Evolutionary conservation across 2,113 vertebrate species (phyloP).

Genomic region (Rostratula benghalensis): DNA sequence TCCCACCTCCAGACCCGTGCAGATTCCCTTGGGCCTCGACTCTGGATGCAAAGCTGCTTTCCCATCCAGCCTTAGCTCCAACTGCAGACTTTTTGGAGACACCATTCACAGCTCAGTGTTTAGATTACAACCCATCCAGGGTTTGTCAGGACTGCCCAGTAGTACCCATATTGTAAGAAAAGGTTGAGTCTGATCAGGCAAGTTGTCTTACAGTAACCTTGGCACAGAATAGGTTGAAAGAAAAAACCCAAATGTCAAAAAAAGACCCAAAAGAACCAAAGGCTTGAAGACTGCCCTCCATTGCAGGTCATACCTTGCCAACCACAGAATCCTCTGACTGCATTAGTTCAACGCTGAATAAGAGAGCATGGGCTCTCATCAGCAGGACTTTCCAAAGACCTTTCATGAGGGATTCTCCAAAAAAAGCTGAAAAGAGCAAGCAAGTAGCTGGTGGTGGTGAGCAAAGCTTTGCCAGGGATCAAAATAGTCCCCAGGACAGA

Average conservation of each 20-base stretch:
- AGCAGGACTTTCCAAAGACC: background rate
- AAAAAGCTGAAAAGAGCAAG: background rate
- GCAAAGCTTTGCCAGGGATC: background rate
- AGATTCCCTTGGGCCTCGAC: background rate
- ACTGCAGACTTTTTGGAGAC: background rate
- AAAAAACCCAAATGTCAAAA: fast-evolving
- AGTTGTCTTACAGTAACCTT: background rate
- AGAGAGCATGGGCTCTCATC: background rate
- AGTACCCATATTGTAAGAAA: background rate
- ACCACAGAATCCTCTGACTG: background rate
- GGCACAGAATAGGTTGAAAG: background rate
- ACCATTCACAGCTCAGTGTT: background rate
- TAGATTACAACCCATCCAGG: background rate
- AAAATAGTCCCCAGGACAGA: background rate
- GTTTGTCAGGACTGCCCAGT: background rate
- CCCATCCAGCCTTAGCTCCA: background rate
- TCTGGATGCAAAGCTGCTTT: background rate
- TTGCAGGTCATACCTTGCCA: background rate
- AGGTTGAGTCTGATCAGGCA: background rate
- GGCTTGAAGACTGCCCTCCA: background rate
- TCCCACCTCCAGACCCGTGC: too few species aligned
- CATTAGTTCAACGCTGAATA: background rate
- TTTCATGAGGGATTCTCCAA: background rate
- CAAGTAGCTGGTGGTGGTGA: background rate
- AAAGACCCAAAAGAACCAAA: background rate